Conservation (phyloP, 1,140 invertebrate genomes). For the Phortica variegata region DNA sequence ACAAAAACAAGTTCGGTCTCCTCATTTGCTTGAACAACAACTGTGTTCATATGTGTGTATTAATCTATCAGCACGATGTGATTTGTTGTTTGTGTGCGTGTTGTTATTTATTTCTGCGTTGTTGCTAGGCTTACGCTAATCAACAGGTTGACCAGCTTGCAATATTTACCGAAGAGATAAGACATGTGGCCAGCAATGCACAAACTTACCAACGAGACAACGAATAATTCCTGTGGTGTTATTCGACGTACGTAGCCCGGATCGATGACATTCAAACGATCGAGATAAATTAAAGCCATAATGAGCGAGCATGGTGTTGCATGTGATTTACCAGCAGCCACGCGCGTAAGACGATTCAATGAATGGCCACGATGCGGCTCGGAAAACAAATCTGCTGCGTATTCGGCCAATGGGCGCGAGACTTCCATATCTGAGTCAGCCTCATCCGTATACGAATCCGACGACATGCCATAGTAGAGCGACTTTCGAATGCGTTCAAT, state of each 20-base stretch:
- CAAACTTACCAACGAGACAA: slow-evolving; percentile 85
- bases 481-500: slow-evolving; percentile 78
- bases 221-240: slow-evolving; percentile 85
- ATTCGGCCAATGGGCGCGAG: slow-evolving; percentile 61
- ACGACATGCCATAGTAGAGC: slow-evolving; percentile 79
- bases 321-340: slow-evolving; percentile 79
- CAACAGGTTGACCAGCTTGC: slow-evolving; percentile 28
- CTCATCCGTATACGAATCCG: slow-evolving; percentile 72
- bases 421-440: slow-evolving; percentile 60
- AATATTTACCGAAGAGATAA: slow-evolving; percentile 1
- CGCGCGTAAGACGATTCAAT: slow-evolving; percentile 76
- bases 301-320: slow-evolving; percentile 83
- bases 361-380: slow-evolving; percentile 69
- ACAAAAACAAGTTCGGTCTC: no score
- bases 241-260: slow-evolving; percentile 78
- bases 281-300: slow-evolving; percentile 82
- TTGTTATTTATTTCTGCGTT: slow-evolving; percentile 13
- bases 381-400: slow-evolving; percentile 80
- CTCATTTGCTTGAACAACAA: no score
- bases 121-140: slow-evolving; percentile 22
- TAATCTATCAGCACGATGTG: no score
- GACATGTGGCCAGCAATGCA: not conserved
- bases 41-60: not conserved
- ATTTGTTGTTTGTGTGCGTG: not conserved
- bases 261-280: slow-evolving; percentile 77